Evolutionary conservation across 2,113 vertebrate genomes (phyloP), one percentile per base, ranked within the genome.

Genomic region (Deroptyus accipitrinus): DNA sequence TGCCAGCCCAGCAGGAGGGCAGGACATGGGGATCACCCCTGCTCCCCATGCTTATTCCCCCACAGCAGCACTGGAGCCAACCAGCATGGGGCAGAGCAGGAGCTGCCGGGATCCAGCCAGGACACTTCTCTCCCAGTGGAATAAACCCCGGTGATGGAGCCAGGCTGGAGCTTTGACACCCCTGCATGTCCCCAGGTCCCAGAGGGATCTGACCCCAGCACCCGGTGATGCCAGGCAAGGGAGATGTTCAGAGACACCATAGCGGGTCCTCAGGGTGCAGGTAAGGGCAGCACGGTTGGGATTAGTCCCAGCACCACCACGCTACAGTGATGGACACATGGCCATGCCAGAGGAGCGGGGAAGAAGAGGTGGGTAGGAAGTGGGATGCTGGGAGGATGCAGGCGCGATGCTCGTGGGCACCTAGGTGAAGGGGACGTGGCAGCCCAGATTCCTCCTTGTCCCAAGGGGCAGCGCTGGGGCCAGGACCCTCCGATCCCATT

Each of bases 221-320:
- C 3, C 9, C 0, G 2, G 48, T 59, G 44, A 37, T 39, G 42
- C 27, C 11, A 15, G 33, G 67, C 7, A 59, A 27, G 27, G 37
- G 79, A 66, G 72, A 95, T 96, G 96, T 96, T 97, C 74, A 85
- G 86, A 75, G 96, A 97, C 88, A 97, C 97, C 91, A 0, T 93
- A 97, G 97, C 86, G 95, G 86, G 96, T 97, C 61, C 93, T 98
- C 35, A 44, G 94, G 37, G 83, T 17, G 64, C 95, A 95, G 97
- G 97, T 97, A 92, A 97, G 92, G 70, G 12, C 23, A 19, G 44
- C 4, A 12, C 2, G 1, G 42, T 2, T 13, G 52, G 49, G 48
- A 17, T 28, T 33, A 33, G 31, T 13, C 44, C 24, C 0, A 2
- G 52, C 49, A 44, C 37, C 1, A 3, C 35, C 13, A 1, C 1